These are phyloP conservation scores for Enoplosus armatus DNA, from an alignment of 2,797 vertebrate species.

Conservation along the genomic window DNA sequence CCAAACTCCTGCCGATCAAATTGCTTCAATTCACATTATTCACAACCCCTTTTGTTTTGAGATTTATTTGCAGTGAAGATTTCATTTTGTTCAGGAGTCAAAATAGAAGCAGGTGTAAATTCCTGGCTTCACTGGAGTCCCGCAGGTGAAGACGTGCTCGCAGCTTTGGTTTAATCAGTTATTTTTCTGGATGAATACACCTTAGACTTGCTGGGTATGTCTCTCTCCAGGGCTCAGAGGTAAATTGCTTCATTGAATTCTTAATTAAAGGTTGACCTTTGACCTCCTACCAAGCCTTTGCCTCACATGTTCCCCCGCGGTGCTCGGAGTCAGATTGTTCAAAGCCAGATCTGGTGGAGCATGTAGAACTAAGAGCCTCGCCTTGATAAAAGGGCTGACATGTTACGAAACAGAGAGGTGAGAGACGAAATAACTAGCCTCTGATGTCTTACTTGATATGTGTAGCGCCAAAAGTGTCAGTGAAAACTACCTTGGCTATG, in stretches of 20 bases:
- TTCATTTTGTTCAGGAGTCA: slow-evolving; percentile 30
- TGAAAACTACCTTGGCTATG: slow-evolving; percentile 21
- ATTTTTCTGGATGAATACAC: slow-evolving; percentile 68
- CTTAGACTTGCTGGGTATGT: slow-evolving; percentile 40
- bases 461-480: background rate
- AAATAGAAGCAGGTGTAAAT: slow-evolving; percentile 50
- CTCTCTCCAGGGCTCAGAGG: slow-evolving; percentile 42
- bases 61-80: background rate
- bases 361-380: slow-evolving; percentile 17
- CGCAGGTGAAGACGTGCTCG: slow-evolving; percentile 46
- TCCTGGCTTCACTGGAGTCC: slow-evolving; percentile 18
- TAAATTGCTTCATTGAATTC: slow-evolving; percentile 67
- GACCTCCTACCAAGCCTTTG: slow-evolving; percentile 55
- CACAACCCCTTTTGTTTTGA: background rate
- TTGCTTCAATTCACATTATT: background rate
- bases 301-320: slow-evolving; percentile 13
- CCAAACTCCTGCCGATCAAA: background rate
- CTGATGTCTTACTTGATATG: slow-evolving; percentile 9
- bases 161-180: slow-evolving; percentile 56
- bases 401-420: slow-evolving; percentile 38
- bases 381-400: slow-evolving; percentile 29
- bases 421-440: slow-evolving; percentile 21
- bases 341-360: slow-evolving; percentile 46
- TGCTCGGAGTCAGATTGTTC: slow-evolving; percentile 24
- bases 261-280: slow-evolving; percentile 65